phyloP scores from a whole-genome alignment of 2,797 vertebrate species.

The Gouania willdenowi region DNA sequence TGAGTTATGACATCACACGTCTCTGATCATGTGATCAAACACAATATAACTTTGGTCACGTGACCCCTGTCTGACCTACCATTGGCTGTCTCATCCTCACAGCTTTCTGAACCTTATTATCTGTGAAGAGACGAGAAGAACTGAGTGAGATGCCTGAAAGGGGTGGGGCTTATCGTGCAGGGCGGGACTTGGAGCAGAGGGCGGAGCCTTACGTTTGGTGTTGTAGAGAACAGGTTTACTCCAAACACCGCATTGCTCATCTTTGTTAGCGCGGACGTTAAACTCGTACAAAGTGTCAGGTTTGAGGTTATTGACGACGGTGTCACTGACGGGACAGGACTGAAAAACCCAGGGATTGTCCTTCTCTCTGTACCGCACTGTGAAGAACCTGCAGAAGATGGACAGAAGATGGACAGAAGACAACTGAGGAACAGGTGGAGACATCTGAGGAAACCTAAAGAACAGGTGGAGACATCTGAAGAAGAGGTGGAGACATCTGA shows the following conservation, averaged over 20 bases:
- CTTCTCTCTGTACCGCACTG: conserved; percentile 89
- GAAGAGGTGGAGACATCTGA: too few relatives aligned
- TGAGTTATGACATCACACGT: too few relatives aligned
- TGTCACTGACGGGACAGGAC: conserved; percentile 90
- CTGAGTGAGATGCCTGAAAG: too few relatives aligned
- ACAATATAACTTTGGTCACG: too few relatives aligned
- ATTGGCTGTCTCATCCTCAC: conserved; percentile 36
- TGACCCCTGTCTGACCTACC: conserved; percentile 13
- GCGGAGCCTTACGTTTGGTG: too few relatives aligned
- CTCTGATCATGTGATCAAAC: too few relatives aligned
- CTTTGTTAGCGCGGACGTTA: conserved; percentile 83
- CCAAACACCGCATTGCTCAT: conserved; percentile 81
- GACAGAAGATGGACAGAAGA: too few relatives aligned
- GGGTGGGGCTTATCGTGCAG: too few relatives aligned
- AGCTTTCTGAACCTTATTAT: conserved; percentile 55
- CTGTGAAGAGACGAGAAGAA: conserved; percentile 35
- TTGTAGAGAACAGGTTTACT: conserved; percentile 85
- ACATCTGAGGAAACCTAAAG: too few relatives aligned
- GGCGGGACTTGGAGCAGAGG: too few relatives aligned
- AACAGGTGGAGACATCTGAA: too few relatives aligned
- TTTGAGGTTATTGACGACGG: conserved; percentile 88
- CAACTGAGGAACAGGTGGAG: too few relatives aligned
- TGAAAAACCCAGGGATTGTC: conserved; percentile 94
- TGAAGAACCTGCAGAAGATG: conserved; percentile 80
- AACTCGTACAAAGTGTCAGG: conserved; percentile 92